Conservation (phyloP, 2,888 invertebrate genomes). For the Mesopsocus fuscifrons region DNA sequence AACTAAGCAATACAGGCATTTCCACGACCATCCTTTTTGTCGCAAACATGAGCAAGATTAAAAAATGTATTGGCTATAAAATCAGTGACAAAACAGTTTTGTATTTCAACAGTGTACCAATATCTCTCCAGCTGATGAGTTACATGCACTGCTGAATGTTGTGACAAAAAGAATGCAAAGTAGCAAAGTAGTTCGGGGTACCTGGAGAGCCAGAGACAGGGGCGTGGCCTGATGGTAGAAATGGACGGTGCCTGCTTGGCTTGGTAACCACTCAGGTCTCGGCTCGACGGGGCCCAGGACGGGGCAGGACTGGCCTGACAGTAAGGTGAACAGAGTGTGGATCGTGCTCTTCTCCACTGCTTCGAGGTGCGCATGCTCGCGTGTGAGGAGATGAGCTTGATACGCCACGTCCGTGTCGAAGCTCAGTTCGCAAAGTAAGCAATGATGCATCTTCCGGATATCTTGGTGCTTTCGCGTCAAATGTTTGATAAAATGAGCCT, state of each 20-base stretch:
- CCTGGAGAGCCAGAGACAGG: conserved; percentile 17
- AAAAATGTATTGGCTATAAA: too few species aligned
- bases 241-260: conserved; percentile 16
- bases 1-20: too few species aligned
- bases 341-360: conserved; percentile 17
- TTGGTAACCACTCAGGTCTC: conserved; percentile 16
- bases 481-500: conserved; percentile 1
- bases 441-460: conserved; percentile 1
- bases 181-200: too few species aligned
- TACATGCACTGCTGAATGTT: too few species aligned
- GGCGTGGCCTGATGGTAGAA: conserved; percentile 19
- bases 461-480: conserved; percentile 1
- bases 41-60: too few species aligned
- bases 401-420: not conserved
- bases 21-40: too few species aligned
- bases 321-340: conserved; percentile 17
- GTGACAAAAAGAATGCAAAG: too few species aligned
- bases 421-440: not conserved
- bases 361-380: conserved; percentile 16
- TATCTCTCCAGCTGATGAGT: too few species aligned
- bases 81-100: too few species aligned
- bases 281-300: conserved; percentile 15
- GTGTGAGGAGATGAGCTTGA: not conserved
- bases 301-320: conserved; percentile 17
- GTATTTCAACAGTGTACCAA: too few species aligned